Evolutionary conservation across 2,797 vertebrate species (phyloP).

Genomic region (Mycteria americana): DNA sequence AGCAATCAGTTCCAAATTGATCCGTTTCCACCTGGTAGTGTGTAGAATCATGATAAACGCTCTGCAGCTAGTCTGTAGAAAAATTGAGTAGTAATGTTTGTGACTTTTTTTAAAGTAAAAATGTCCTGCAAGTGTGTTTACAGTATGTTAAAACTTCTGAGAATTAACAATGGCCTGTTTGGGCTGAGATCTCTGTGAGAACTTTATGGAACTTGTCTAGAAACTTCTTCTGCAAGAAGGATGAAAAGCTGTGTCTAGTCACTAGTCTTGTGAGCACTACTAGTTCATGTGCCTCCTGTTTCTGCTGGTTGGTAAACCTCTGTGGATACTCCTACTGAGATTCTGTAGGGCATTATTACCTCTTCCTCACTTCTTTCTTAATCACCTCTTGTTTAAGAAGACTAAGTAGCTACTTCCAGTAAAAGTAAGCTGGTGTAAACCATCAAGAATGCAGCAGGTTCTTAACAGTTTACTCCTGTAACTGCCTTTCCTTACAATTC

Average conservation of each 20-base stretch:
- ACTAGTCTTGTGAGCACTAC: background rate
- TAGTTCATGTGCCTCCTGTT: background rate
- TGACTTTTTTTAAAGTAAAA: background rate
- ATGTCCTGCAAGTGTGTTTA: background rate
- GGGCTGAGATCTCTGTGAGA: background rate
- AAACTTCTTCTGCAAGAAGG: background rate
- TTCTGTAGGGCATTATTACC: background rate
- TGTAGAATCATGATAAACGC: accelerated
- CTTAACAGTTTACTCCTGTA: background rate
- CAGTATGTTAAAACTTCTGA: background rate
- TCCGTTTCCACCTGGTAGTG: background rate
- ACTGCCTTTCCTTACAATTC: background rate
- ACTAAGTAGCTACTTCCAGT: background rate
- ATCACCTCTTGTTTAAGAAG: background rate
- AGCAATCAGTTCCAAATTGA: background rate
- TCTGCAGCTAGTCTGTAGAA: background rate
- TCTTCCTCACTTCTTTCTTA: background rate
- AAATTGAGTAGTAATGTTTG: background rate
- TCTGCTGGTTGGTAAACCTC: background rate
- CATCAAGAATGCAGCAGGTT: background rate
- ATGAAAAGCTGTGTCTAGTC: background rate
- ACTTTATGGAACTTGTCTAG: background rate
- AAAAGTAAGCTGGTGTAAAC: background rate
- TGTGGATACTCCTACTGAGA: background rate
- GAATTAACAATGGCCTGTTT: background rate